Base-by-base conservation (phyloP, 2,888 invertebrate species). In the Hirtodrosophila trivittata region DNA sequence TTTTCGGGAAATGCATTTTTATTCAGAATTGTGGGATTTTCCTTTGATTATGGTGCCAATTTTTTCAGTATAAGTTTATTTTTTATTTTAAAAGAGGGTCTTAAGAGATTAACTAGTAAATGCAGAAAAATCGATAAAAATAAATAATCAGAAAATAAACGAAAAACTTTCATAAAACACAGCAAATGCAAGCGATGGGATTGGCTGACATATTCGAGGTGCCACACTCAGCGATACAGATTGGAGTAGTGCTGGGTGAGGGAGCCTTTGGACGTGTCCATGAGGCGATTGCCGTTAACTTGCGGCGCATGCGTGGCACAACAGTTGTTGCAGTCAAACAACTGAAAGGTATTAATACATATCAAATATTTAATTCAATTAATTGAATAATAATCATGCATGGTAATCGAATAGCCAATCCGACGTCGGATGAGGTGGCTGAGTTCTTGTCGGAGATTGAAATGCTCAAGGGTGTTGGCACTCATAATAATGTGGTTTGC, bases 261-360 rank as follows among this genome's bases (percentile, higher is more conserved):
- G 96, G 96, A 0, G 95, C 95, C 5, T 96, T 96, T 87, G 96
- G 96, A 0, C 92, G 92, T 38, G 96, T 96, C 0, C 94, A 93
- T 83, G 92, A 93, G 13, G 95, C 95, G 0, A 92, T 92, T 0
- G 92, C 94, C 3, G 92, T 93, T 54, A 92, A 91, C 42, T 85
- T 92, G 18, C 82, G 87, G 0, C 91, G 91, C 0, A 91, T 92
- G 87, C 91, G 92, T 80, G 84, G 93, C 86, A 84, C 92, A 87
- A 77, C 92, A 9, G 91, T 92, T 0, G 95, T 95, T 0, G 96
- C 96, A 4, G 94, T 95, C 6, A 96, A 96, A 86, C 94, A 94
- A 90, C 90, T 95, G 0, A 93, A 93, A 91, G 93, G 95, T 94
- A 89, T 2, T 43, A 1, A 38, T 21, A 18, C 6, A 13, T 16